Base-by-base conservation (phyloP, 2,113 vertebrate genomes). In the Eira barbara region DNA sequence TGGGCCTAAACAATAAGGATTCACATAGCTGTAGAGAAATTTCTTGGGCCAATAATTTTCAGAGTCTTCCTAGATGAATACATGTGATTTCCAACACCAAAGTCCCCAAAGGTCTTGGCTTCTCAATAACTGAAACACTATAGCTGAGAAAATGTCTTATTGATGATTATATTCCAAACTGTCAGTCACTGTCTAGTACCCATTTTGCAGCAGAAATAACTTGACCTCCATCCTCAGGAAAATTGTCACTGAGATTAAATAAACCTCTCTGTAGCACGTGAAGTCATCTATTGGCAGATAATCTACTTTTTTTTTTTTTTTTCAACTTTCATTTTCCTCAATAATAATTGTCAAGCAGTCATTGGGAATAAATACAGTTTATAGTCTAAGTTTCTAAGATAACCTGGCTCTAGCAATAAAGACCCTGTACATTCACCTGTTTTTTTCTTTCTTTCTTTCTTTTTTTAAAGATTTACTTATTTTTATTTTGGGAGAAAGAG, bases 371-470 rank as follows among this genome's bases (percentile, higher is more conserved):
- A 80, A 65, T 65, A 25, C 52, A 69, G 27, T 59, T 73, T 85
- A 6, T 78, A 86, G 0, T 90, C 3, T 76, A 76, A 97, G 89
- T 74, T 94, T 86, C 4, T 81, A 69, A 97, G 89, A 81, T 94
- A 97, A 61, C n/a, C 12, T 57, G 11, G 20, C 8, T 20, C 17
- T 52, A 47, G 9, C 2, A 55, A 45, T 69, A 80, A 69, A 59
- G 57, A 86, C 9, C 25, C 15, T 90, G 57, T 23, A 49, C 36
- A 27, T 82, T 49, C 39, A 80, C 49, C 18, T 34, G 7, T 10
- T 85, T 74, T 65, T 4, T 25, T 59, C 57, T 59, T 23, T 59
- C 57, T 59, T 59, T 59, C 57, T 59, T 59, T 59, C 52, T 57
- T 61, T 31, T 14, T 31, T 31, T 31, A 3, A 14, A 36, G 34